A percentile compares a stretch with the other conserved stretches of the same genome.
phyloP scores from a whole-genome alignment of 2,888 invertebrate genomes.

The Monochamus alternatus region DNA sequence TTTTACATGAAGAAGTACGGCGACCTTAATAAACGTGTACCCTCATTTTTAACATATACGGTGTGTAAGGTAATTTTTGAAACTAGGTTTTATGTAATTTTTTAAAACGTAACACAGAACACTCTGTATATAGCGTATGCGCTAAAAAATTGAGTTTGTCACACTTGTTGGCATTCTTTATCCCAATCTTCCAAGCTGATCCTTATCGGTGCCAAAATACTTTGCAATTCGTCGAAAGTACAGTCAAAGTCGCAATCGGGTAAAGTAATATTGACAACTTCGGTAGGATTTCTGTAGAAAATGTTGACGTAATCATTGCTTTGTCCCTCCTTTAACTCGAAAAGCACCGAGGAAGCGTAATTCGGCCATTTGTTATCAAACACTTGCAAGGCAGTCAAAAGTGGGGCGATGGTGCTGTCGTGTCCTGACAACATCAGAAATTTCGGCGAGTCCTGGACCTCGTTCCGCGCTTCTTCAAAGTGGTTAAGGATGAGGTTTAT shows the following conservation, averaged over 20 bases:
- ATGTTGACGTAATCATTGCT: slow-evolving; percentile 34
- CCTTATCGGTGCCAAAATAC: slow-evolving; percentile 36
- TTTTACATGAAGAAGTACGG: too few relatives aligned
- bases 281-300: slow-evolving; percentile 41
- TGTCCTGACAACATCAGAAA: slow-evolving; percentile 83
- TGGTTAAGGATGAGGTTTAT: slow-evolving; percentile 47
- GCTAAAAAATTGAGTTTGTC: neutral
- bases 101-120: too few relatives aligned
- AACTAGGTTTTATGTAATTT: too few relatives aligned
- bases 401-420: slow-evolving; percentile 81
- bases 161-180: slow-evolving; percentile 38
- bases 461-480: slow-evolving; percentile 37
- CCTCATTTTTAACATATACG: too few relatives aligned
- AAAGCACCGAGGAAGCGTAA: slow-evolving; percentile 77
- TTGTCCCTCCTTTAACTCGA: slow-evolving; percentile 75
- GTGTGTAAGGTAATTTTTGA: too few relatives aligned
- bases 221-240: slow-evolving; percentile 33
- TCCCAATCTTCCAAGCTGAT: slow-evolving; percentile 34
- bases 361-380: slow-evolving; percentile 78
- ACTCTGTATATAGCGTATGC: too few relatives aligned
- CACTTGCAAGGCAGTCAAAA: slow-evolving; percentile 79
- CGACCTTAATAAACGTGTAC: too few relatives aligned
- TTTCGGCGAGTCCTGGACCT: slow-evolving; percentile 69
- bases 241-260: slow-evolving; percentile 39
- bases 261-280: slow-evolving; percentile 29